Percentiles rank a stretch among this genome's conserved stretches.
phyloP scores from a whole-genome alignment of 2,888 invertebrate species.

The Leptarthrus brevirostris region DNA sequence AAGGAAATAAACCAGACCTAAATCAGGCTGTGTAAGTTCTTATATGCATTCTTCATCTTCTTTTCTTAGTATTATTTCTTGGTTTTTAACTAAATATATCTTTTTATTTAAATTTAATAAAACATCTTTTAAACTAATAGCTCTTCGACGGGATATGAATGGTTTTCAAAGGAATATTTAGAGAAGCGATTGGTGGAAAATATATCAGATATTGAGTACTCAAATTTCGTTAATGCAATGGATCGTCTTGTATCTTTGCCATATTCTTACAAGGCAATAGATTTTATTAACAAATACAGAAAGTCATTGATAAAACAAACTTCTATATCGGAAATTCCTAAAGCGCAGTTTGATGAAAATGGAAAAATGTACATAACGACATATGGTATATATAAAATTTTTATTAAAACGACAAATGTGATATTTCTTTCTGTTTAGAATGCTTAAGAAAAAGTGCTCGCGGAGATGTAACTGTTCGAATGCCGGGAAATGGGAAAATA shows the following conservation, averaged over 20 bases:
- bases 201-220: constrained; percentile 77
- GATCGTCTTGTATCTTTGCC: constrained; percentile 78
- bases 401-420: constrained; percentile 70
- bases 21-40: constrained; percentile 70
- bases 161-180: constrained; percentile 76
- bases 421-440: constrained; percentile 66
- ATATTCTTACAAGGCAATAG: constrained; percentile 75
- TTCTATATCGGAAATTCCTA: constrained; percentile 73
- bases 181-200: constrained; percentile 75
- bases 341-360: constrained; percentile 76
- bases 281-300: constrained; percentile 80
- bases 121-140: constrained; percentile 63
- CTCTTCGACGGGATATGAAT: constrained; percentile 71
- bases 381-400: constrained; percentile 68
- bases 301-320: constrained; percentile 72
- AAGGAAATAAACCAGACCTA: constrained; percentile 73
- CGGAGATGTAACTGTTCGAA: constrained; percentile 82
- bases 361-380: constrained; percentile 79
- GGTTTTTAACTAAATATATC: neutral
- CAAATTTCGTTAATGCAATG: constrained; percentile 78
- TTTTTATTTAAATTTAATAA: neutral
- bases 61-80: neutral
- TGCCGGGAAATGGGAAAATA: constrained; percentile 86
- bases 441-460: constrained; percentile 78
- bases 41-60: neutral